Evolutionary conservation across 2,888 invertebrate genomes (phyloP).

Genomic region (Resseliella maxima): DNA sequence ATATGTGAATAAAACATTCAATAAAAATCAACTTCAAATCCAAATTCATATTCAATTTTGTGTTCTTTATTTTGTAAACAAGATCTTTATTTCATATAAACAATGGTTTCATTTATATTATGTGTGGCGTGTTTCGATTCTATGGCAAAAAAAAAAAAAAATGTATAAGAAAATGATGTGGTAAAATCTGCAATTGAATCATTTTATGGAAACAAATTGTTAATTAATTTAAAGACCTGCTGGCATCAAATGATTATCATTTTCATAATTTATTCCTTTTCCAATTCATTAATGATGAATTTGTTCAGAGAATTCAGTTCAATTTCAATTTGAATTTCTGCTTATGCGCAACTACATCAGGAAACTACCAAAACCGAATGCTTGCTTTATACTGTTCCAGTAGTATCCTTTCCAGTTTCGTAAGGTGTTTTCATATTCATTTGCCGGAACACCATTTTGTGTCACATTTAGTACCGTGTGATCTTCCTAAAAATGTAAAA

Average conservation of each 20-base stretch:
- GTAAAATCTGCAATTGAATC: background rate
- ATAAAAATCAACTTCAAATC: too few species aligned
- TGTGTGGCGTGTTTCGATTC: background rate
- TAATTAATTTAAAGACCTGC: background rate
- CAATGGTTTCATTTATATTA: background rate
- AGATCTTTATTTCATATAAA: too few species aligned
- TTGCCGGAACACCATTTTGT: slow-evolving; percentile 86
- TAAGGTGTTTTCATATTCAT: slow-evolving; percentile 81
- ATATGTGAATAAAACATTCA: too few species aligned
- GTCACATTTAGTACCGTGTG: slow-evolving; percentile 84
- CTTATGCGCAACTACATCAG: slow-evolving; percentile 58
- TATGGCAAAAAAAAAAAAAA: background rate
- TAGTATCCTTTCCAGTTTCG: slow-evolving; percentile 95
- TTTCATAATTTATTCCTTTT: background rate
- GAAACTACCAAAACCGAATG: slow-evolving; percentile 66
- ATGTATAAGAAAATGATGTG: background rate
- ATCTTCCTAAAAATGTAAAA: slow-evolving; percentile 72
- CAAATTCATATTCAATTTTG: too few species aligned
- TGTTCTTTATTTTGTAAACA: too few species aligned
- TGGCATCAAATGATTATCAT: background rate
- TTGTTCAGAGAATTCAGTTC: background rate
- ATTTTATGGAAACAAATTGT: background rate
- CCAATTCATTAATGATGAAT: background rate
- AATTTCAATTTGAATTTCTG: background rate
- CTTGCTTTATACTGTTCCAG: slow-evolving; percentile 88